These are phyloP conservation scores for Panthera uncia DNA, from an alignment of 2,113 vertebrate genomes.

Conservation along the genomic window DNA sequence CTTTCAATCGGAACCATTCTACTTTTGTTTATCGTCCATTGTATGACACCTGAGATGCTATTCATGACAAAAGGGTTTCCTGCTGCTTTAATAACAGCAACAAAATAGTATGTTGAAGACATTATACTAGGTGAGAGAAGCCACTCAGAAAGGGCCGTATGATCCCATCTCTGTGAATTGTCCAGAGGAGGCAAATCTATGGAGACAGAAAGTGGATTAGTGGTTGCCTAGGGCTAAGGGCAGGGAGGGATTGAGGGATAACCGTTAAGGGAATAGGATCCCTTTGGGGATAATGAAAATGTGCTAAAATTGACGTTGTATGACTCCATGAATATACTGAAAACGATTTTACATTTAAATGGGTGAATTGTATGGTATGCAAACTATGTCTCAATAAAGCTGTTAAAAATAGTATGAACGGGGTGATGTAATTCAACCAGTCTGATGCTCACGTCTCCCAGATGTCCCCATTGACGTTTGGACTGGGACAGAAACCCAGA, in stretches of 20 bases:
- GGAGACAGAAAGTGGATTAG: not conserved
- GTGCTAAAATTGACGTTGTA: not conserved
- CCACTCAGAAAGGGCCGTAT: not conserved
- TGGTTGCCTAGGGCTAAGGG: not conserved
- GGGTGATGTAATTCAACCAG: not conserved
- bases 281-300: not conserved
- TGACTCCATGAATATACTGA: not conserved
- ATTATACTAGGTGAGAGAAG: not conserved
- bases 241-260: accelerated
- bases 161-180: not conserved
- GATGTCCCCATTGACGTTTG: not conserved
- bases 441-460: not conserved
- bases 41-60: not conserved
- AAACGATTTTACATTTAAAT: not conserved
- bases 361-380: not conserved
- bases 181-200: not conserved
- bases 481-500: not conserved
- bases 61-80: not conserved
- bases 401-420: not conserved
- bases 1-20: not conserved
- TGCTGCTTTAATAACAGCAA: not conserved
- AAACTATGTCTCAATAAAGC: not conserved
- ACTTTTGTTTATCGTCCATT: not conserved
- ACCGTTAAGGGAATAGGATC: not conserved
- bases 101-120: not conserved